These are phyloP conservation scores for Drosophila pegasa DNA, from an alignment of 2,888 invertebrate genomes.

Conservation along the genomic window DNA sequence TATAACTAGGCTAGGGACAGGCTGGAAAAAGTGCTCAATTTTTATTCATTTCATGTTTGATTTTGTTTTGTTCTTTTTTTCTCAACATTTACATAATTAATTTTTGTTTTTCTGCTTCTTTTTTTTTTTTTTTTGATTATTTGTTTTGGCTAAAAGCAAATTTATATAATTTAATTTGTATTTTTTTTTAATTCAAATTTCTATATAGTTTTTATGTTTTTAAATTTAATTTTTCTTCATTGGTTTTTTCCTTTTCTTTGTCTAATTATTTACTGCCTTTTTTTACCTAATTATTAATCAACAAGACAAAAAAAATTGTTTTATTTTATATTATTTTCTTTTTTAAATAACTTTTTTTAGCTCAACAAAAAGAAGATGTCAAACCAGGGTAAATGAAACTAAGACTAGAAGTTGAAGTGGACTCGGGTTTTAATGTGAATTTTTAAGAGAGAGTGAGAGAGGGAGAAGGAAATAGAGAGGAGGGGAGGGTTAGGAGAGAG, in stretches of 20 bases:
- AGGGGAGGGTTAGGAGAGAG: not conserved
- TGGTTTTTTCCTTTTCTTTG: slow-evolving; percentile 4
- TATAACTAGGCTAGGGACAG: slow-evolving; percentile 45
- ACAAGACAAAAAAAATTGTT: slow-evolving; percentile 72
- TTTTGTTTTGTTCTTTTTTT: slow-evolving; percentile 26
- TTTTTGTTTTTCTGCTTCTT: slow-evolving; percentile 10
- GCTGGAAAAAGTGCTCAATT: slow-evolving; percentile 67
- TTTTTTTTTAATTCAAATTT: slow-evolving; percentile 45
- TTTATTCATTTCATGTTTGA: slow-evolving; percentile 16
- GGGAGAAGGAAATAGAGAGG: not conserved
- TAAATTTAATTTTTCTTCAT: not conserved
- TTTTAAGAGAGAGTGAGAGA: no score
- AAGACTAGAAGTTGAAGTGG: not conserved
- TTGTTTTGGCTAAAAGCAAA: slow-evolving; percentile 68
- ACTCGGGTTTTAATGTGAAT: not conserved
- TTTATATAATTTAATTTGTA: slow-evolving; percentile 29
- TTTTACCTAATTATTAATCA: slow-evolving; percentile 81
- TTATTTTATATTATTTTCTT: slow-evolving; percentile 21
- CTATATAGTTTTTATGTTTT: slow-evolving; percentile 21
- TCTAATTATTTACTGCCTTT: slow-evolving; percentile 49
- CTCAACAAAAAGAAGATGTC: slow-evolving; percentile 10
- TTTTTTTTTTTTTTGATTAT: slow-evolving; percentile 15
- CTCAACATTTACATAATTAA: slow-evolving; percentile 23
- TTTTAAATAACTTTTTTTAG: slow-evolving; percentile 36
- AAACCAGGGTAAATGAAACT: not conserved